Evolutionary conservation across 2,888 invertebrate genomes (phyloP).

Genomic region (Acrobasis repandana): DNA sequence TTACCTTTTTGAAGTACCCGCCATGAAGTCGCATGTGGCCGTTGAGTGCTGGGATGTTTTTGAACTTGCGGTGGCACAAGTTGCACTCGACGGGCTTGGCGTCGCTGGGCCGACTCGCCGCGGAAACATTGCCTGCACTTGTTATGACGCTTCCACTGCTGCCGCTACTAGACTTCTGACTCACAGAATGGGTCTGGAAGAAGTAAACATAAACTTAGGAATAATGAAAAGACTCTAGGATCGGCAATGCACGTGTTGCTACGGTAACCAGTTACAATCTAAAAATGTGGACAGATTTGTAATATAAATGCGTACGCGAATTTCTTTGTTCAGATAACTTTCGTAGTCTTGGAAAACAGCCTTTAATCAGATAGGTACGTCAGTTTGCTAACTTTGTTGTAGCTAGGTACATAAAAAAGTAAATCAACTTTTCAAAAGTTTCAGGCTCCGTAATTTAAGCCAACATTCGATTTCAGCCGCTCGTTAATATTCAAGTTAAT

Average conservation of each 20-base stretch:
- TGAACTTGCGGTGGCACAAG: conserved; percentile 97
- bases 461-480: conserved; percentile 70
- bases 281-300: no score
- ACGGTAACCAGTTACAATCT: no score
- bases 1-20: conserved; percentile 96
- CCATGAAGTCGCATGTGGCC: conserved; percentile 99
- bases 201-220: conserved; percentile 31
- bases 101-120: conserved; percentile 78
- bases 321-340: no score
- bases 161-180: conserved; percentile 58
- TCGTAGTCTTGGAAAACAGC: no score
- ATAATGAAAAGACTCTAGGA: no score
- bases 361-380: no score
- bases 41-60: conserved; percentile 98
- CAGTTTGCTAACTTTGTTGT: no score
- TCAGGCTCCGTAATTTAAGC: conserved; percentile 70
- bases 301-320: no score
- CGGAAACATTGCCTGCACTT: conserved; percentile 46
- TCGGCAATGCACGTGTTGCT: no score
- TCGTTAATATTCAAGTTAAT: conserved; percentile 78
- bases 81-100: conserved; percentile 96
- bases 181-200: conserved; percentile 71
- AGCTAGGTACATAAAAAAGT: conserved; percentile 48
- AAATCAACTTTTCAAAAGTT: conserved; percentile 72
- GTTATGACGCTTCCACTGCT: conserved; percentile 50